phyloP scores from a whole-genome alignment of 1,140 invertebrate species.

The Trachymyrmex septentrionalis region DNA sequence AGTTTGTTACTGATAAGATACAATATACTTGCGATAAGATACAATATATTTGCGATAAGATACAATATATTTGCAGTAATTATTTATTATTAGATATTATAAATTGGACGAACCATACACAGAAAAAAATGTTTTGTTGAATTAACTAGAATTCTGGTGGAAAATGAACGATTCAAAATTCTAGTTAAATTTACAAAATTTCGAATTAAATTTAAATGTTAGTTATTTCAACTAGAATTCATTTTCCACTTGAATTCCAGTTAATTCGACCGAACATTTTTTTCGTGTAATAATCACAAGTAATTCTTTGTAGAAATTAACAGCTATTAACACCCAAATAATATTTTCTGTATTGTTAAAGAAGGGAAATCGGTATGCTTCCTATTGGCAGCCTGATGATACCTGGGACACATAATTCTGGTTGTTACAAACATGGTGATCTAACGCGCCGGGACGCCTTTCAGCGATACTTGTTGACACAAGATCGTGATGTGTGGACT shows the following conservation, averaged over 20 bases:
- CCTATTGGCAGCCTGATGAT: conserved; percentile 88
- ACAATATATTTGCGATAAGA: too few species aligned
- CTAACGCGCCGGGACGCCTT: conserved; percentile 82
- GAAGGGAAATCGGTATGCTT: conserved; percentile 86
- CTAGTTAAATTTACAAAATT: too few species aligned
- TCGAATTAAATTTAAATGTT: too few species aligned
- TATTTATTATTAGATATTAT: neutral
- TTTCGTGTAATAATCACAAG: neutral
- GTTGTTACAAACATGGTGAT: conserved; percentile 87
- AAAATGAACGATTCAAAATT: too few species aligned
- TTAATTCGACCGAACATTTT: too few species aligned
- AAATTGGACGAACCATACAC: neutral
- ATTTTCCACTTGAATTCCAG: too few species aligned
- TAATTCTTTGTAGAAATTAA: neutral
- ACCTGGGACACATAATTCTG: conserved; percentile 91
- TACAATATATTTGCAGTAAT: neutral
- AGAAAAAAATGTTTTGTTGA: too few species aligned
- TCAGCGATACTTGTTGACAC: conserved; percentile 88
- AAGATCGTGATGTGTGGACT: conserved; percentile 92
- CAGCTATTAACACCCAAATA: neutral
- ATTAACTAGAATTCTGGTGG: too few species aligned
- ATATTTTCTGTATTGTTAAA: conserved; percentile 71
- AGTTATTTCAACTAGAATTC: too few species aligned
- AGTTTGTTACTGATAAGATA: too few species aligned
- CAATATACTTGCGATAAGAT: too few species aligned